phyloP scores from a whole-genome alignment of 2,113 vertebrate species.

The Rutilus rutilus region DNA sequence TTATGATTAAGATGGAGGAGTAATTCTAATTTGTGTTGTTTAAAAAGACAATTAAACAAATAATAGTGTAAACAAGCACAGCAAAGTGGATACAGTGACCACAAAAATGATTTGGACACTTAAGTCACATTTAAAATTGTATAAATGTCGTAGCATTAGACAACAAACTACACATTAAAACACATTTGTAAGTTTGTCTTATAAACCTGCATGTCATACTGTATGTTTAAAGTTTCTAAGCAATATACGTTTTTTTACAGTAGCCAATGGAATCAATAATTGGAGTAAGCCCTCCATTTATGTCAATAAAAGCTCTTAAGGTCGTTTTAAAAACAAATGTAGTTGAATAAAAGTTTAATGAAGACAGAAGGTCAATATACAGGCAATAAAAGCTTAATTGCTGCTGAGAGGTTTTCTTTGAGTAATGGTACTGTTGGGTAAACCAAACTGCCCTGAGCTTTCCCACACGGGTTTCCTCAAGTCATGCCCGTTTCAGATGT shows the following conservation, averaged over 20 bases:
- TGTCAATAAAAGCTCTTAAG: constrained; percentile 16
- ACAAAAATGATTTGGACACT: background rate
- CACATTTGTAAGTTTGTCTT: background rate
- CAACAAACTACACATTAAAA: background rate
- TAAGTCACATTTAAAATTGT: background rate
- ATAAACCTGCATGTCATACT: background rate
- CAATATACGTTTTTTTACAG: background rate
- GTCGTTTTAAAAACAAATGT: constrained; percentile 40
- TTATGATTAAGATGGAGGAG: too few relatives aligned
- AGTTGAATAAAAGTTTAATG: constrained; percentile 55
- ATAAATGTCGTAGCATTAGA: background rate
- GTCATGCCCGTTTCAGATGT: background rate
- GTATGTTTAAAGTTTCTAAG: background rate
- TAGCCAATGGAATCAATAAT: constrained; percentile 4
- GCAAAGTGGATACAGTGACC: background rate
- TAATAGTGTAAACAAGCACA: background rate
- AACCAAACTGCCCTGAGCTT: background rate
- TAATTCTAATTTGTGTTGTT: background rate
- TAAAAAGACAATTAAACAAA: background rate
- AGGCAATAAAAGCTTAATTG: constrained; percentile 12
- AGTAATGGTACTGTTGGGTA: background rate
- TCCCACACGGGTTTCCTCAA: constrained; percentile 29
- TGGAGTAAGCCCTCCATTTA: background rate
- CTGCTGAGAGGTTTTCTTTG: constrained; percentile 36
- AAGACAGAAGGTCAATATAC: constrained; percentile 38